Evolutionary conservation across 2,888 invertebrate species (phyloP), one percentile per base, ranked within the genome.

Genomic region (Lepidocyrtoides sp.): DNA sequence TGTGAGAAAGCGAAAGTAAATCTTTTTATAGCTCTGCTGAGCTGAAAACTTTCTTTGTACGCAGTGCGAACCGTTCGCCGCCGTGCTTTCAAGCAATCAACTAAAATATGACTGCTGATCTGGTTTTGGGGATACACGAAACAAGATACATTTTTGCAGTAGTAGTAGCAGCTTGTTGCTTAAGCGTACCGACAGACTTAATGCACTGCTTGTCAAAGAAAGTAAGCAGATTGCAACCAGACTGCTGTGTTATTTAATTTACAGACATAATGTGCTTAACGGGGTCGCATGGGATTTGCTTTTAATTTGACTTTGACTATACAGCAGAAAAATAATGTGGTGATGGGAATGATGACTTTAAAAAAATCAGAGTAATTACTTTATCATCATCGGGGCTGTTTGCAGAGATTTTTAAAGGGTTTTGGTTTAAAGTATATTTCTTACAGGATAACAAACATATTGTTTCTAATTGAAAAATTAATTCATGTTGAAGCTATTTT

Each of bases 121-220:
- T 51, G 77, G 29, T 57, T 20, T 77, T 77, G 29, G 48, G n/a
- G 2, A 5, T 10, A 72, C 0, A 72, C 36, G 0, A 72, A n/a
- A 14, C n/a, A 14, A 63, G 60, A 29, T 10, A 2, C 5, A n/a
- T 29, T 10, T 29, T n/a, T 26, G 10, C 14, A 12, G 12, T 63
- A 63, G 41, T 36, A 36, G 36, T 36, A 36, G 36, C 7, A 36
- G n/a, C n/a, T n/a, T 36, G 36, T 36, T 36, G 36, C 7, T 36
- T 79, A 60, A 60, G 41, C 26, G 7, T 44, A 36, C 79, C 79
- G 79, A 79, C 79, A 48, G 14, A 36, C 54, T 79, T 79, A 79
- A 79, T 79, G 57, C 14, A 60, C 41, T 41, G 26, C 17, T 32
- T 66, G 66, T 12, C 44, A 72, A 72, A 2, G 72, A 72, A 72